Base-by-base conservation (phyloP, 2,888 invertebrate species). In the Melanotus villosus region DNA sequence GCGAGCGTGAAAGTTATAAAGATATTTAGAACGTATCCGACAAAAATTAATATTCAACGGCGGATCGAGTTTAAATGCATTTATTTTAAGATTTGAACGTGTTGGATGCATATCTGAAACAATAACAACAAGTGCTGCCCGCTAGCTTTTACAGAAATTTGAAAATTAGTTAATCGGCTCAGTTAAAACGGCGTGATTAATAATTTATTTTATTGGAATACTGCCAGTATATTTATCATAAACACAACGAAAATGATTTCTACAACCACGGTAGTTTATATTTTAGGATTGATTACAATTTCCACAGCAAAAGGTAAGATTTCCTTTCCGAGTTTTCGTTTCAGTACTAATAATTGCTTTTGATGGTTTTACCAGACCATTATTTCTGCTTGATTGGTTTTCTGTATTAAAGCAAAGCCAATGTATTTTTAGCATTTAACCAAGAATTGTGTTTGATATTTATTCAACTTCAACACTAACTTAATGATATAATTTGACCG, bases 231-330 rank as follows among this genome's bases (percentile, higher is more conserved):
- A 30, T 26, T 26, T 26, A 26, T 26, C 7, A 26, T 3, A 18
- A 52, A 52, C 30, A 2, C n/a, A n/a, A 3, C 10, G 2, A 58
- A 65, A 65, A 65, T 58, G 65, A 21, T 47, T 34, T 12, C 57
- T 36, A 16, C 30, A 26, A 21, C 36, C 23, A 19, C 65, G 36
- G 47, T 57, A 47, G 7, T 65, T 12, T 65, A 23, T 45, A 47
- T 57, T 14, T 14, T 65, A 21, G 65, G 68, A 50, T 41, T 68
- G 62, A 63, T 63, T 57, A 38, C 64, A 52, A 18, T 30, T 50
- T 68, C 68, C 32, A 5, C 68, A 14, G 52, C 50, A 23, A 68
- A 63, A 68, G 68, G 68, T 68, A 68, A 68, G 66, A 7, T 12
- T 47, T 7, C 1, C 3, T 10, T n/a, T n/a, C n/a, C n/a, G n/a